Evolutionary conservation across 2,113 vertebrate species (phyloP).

Genomic region (Malaclemys terrapin): DNA sequence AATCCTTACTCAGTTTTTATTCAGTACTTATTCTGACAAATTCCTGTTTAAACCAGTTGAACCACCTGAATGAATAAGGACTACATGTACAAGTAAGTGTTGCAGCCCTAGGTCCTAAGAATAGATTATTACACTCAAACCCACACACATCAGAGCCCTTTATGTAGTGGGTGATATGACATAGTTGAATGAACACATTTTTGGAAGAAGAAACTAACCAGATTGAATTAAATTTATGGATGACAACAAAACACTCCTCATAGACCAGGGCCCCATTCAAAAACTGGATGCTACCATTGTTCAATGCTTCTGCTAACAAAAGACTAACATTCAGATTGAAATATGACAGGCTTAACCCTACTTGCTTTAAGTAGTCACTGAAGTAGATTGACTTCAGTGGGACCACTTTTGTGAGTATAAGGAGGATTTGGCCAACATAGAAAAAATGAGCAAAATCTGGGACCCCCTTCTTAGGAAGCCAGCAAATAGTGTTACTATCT

Average conservation of each 20-base stretch:
- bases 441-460: not conserved
- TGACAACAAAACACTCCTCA: not conserved
- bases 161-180: not conserved
- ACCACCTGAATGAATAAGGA: not conserved
- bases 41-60: not conserved
- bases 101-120: not conserved
- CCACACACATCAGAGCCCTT: not conserved
- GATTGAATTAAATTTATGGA: not conserved
- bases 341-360: not conserved
- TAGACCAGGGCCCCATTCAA: not conserved
- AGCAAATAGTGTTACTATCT: not conserved
- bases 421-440: not conserved
- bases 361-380: not conserved
- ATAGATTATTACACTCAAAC: not conserved
- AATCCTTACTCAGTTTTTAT: not conserved
- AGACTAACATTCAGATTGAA: not conserved
- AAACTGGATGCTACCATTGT: not conserved
- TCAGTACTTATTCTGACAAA: constrained; percentile 10
- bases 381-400: not conserved
- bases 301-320: not conserved
- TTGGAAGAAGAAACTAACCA: not conserved
- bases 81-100: not conserved
- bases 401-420: not conserved
- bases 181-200: not conserved
- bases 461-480: not conserved